Percentiles rank a stretch among this genome's conserved stretches.
Evolutionary conservation across 2,888 invertebrate genomes (phyloP).

Genomic region (Panorpa germanica): DNA sequence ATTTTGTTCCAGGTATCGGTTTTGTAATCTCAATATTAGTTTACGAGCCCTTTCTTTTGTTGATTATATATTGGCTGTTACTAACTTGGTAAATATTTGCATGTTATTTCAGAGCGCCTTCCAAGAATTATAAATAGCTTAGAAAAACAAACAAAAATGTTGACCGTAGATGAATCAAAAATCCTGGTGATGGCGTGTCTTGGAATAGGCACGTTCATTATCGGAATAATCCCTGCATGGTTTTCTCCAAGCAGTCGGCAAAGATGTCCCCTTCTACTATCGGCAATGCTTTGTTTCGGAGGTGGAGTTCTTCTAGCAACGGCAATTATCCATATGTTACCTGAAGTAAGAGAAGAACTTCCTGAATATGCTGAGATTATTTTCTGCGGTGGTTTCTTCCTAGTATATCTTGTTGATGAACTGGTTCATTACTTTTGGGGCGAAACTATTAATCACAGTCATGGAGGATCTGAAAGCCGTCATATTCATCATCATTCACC

Average conservation of each 20-base stretch:
- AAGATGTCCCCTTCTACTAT: constrained; percentile 40
- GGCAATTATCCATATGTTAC: constrained; percentile 57
- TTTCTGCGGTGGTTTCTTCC: constrained; percentile 48
- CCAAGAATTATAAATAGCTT: too few species aligned
- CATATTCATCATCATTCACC: constrained; percentile 7
- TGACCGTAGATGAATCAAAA: too few species aligned
- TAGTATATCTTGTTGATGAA: constrained; percentile 55
- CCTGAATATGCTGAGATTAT: constrained; percentile 40
- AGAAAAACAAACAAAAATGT: too few species aligned
- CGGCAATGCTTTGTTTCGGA: constrained; percentile 57
- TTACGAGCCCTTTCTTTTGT: too few species aligned
- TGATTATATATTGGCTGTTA: too few species aligned
- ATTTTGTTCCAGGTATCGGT: too few species aligned
- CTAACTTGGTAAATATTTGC: too few species aligned
- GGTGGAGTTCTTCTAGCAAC: constrained; percentile 65
- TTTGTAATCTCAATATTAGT: too few species aligned
- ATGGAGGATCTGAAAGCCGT: constrained; percentile 4
- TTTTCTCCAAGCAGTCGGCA: constrained; percentile 36
- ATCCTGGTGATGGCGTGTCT: constrained; percentile 42
- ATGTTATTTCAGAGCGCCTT: too few species aligned
- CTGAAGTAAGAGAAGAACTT: constrained; percentile 47
- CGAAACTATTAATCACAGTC: constrained; percentile 19
- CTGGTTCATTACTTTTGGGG: constrained; percentile 46
- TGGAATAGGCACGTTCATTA: constrained; percentile 46
- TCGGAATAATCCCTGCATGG: constrained; percentile 49